Conservation (phyloP, 1,140 invertebrate species). For the Sipha flava region DNA sequence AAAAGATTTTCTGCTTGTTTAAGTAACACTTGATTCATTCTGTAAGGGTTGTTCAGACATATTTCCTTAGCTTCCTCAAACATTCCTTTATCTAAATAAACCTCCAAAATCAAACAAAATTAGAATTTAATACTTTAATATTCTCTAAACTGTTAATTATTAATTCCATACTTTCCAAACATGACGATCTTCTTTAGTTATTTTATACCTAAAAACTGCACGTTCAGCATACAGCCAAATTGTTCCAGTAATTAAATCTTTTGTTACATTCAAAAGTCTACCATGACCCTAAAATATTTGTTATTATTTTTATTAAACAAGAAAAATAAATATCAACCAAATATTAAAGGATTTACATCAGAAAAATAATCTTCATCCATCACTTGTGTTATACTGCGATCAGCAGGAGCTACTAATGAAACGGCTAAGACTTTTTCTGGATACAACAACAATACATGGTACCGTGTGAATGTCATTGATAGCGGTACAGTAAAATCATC, state of each 20-base stretch:
- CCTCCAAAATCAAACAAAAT: neutral
- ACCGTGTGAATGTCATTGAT: conserved; percentile 78
- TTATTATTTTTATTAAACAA: neutral
- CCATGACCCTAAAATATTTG: conserved; percentile 58
- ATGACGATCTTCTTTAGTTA: conserved; percentile 68
- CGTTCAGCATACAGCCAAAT: conserved; percentile 81
- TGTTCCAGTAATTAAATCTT: conserved; percentile 67
- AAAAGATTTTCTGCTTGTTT: conserved; percentile 86
- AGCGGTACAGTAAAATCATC: conserved; percentile 41
- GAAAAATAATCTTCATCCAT: conserved; percentile 20
- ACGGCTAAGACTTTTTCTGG: conserved; percentile 73
- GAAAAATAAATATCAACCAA: neutral
- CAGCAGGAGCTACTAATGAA: conserved; percentile 45
- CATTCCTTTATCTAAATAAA: conserved; percentile 58
- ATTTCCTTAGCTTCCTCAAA: conserved; percentile 80
- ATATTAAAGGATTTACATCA: neutral
- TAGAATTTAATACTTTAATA: neutral
- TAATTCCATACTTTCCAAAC: conserved; percentile 59
- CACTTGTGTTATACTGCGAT: neutral
- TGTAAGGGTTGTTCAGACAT: conserved; percentile 64
- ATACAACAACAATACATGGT: conserved; percentile 80
- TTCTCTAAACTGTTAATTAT: neutral
- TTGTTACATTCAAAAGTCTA: conserved; percentile 67
- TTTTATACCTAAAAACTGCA: conserved; percentile 76
- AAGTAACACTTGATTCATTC: conserved; percentile 73